Evolutionary conservation across 2,888 invertebrate species (phyloP).

Genomic region (Synanthedon vespiformis): DNA sequence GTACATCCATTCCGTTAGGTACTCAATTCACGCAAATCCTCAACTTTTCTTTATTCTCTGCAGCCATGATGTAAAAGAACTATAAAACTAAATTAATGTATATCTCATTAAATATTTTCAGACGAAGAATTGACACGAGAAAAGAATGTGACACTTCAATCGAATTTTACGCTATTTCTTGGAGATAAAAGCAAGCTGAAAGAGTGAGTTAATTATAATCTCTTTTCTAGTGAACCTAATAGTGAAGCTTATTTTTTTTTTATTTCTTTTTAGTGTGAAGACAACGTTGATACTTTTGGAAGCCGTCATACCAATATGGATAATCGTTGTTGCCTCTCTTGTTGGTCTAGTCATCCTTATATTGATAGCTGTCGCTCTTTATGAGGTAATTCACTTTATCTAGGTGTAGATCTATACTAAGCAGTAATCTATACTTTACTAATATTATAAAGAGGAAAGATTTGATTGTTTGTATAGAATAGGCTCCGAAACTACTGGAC

Average conservation of each 20-base stretch:
- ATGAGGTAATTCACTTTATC: slow-evolving; percentile 21
- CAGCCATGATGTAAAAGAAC: too few species aligned
- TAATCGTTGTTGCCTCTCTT: slow-evolving; percentile 25
- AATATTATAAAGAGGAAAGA: too few species aligned
- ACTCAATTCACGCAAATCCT: too few species aligned
- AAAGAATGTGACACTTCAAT: neutral
- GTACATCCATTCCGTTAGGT: too few species aligned
- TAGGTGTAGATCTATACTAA: too few species aligned
- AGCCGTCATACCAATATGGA: slow-evolving; percentile 23
- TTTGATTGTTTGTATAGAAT: too few species aligned
- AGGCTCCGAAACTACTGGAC: too few species aligned
- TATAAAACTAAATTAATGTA: too few species aligned
- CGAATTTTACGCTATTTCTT: neutral
- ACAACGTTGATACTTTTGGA: slow-evolving; percentile 14
- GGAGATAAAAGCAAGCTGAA: neutral
- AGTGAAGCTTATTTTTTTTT: neutral
- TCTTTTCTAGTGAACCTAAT: neutral
- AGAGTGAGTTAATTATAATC: neutral
- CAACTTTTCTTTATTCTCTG: too few species aligned
- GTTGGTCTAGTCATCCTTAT: slow-evolving; percentile 29
- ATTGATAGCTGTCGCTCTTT: slow-evolving; percentile 24
- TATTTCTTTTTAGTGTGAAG: slow-evolving; percentile 20
- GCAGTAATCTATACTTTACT: too few species aligned
- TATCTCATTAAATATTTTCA: neutral
- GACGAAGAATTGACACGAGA: neutral